These are phyloP conservation scores for Bos javanicus DNA, from an alignment of 2,113 vertebrate genomes.

Conservation along the genomic window DNA sequence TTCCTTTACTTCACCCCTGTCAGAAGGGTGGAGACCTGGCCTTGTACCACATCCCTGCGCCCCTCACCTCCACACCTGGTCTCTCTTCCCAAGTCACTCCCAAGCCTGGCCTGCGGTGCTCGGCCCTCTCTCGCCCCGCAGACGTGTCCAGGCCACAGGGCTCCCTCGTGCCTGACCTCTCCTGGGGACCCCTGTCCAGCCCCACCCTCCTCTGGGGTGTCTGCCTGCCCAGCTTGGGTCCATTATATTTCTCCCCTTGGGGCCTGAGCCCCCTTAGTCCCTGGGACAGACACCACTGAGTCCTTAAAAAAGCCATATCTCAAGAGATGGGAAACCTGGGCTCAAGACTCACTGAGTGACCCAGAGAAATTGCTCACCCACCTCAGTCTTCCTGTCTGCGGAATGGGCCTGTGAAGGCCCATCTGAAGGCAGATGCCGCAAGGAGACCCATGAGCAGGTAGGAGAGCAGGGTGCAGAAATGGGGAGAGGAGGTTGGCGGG, in stretches of 20 bases:
- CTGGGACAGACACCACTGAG: rapidly evolving
- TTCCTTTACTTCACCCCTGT: background rate
- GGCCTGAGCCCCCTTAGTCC: background rate
- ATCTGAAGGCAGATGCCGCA: rapidly evolving
- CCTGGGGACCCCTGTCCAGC: background rate
- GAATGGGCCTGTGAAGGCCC: rapidly evolving
- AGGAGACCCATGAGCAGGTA: rapidly evolving
- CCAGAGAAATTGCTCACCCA: rapidly evolving
- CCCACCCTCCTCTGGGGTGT: background rate
- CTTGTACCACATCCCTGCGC: background rate
- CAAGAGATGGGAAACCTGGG: background rate
- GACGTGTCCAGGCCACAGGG: too few relatives aligned
- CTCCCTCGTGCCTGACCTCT: background rate
- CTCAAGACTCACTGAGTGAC: background rate
- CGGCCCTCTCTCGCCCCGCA: rapidly evolving
- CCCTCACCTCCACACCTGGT: rapidly evolving
- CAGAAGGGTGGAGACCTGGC: background rate
- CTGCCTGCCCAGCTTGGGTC: too few relatives aligned
- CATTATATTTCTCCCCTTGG: background rate
- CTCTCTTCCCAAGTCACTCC: rapidly evolving
- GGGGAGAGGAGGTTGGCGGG: rapidly evolving
- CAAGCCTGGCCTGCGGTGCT: rapidly evolving
- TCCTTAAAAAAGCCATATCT: background rate
- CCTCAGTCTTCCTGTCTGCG: background rate
- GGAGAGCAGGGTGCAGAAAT: rapidly evolving